phyloP scores from a whole-genome alignment of 2,797 vertebrate genomes.

The Hyperoplus immaculatus region DNA sequence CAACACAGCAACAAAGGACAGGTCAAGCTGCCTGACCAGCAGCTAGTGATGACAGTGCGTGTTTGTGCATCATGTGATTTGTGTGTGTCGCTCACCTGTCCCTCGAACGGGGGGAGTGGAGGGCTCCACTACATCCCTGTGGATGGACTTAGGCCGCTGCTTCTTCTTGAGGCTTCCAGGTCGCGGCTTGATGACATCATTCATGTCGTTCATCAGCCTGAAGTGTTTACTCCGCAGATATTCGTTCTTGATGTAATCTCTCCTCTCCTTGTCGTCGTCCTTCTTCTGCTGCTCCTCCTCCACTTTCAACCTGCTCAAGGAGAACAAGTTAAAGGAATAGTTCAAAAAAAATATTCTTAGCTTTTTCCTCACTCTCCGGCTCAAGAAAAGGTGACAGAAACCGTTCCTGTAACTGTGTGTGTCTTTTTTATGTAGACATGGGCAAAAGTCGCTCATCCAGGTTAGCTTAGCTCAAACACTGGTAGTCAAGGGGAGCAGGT shows the following conservation, averaged over 20 bases:
- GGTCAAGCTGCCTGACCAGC: constrained; percentile 5
- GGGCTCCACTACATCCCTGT: constrained; percentile 93
- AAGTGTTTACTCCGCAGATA: constrained; percentile 95
- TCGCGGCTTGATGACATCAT: constrained; percentile 92
- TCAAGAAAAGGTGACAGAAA: no score
- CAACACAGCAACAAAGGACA: constrained; percentile 61
- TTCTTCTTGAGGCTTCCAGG: constrained; percentile 92
- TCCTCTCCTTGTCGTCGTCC: constrained; percentile 92
- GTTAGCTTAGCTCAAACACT: no score
- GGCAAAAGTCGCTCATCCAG: no score
- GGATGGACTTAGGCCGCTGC: constrained; percentile 95
- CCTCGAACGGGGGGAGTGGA: constrained; percentile 88
- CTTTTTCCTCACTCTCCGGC: no score
- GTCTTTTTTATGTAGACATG: no score
- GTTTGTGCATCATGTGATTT: fast-evolving
- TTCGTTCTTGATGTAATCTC: constrained; percentile 95
- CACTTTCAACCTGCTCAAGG: constrained; percentile 88
- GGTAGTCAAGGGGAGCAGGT: no score
- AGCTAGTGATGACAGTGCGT: no score
- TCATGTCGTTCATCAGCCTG: constrained; percentile 97
- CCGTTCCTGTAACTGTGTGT: no score
- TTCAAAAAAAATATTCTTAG: no score
- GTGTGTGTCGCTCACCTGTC: constrained; percentile 83
- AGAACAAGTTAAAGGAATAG: neutral
- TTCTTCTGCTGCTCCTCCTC: constrained; percentile 96